These are phyloP conservation scores for Amblyjoppa proteus DNA, from an alignment of 2,888 invertebrate species.

Conservation along the genomic window DNA sequence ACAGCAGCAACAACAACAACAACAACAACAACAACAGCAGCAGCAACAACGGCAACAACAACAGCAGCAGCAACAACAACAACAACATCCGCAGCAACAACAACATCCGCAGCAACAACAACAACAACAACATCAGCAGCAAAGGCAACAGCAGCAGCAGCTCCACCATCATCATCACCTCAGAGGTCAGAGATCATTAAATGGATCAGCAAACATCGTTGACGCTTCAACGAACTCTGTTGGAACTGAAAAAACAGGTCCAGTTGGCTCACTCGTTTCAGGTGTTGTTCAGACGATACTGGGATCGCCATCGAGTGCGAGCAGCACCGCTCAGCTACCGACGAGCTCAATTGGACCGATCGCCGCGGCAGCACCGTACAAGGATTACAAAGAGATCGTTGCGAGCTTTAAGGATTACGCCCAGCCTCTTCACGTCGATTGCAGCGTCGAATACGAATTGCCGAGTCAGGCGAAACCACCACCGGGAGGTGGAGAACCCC, in stretches of 20 bases:
- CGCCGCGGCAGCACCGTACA: conserved; percentile 64
- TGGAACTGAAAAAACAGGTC: conserved; percentile 55
- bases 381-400: conserved; percentile 69
- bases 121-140: conserved; percentile 67
- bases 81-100: conserved; percentile 68
- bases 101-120: conserved; percentile 69
- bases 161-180: conserved; percentile 59
- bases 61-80: conserved; percentile 65
- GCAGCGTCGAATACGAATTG: conserved; percentile 96
- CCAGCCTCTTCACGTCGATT: conserved; percentile 95
- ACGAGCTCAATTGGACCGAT: conserved; percentile 63
- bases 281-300: conserved; percentile 69
- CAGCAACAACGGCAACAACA: conserved; percentile 68
- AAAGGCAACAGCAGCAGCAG: conserved; percentile 66
- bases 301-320: conserved; percentile 63
- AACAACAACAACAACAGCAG: conserved; percentile 34
- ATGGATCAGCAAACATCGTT: conserved; percentile 17
- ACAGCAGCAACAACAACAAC: conserved; percentile 65
- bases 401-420: conserved; percentile 90
- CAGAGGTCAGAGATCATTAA: conserved; percentile 26
- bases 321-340: conserved; percentile 59
- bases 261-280: conserved; percentile 60
- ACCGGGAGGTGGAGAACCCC: conserved; percentile 91
- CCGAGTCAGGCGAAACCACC: conserved; percentile 96
- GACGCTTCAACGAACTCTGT: conserved; percentile 46